Percentiles rank a stretch among this genome's conserved stretches.
These are phyloP conservation scores for Cavia porcellus DNA, from an alignment of 2,113 vertebrate species.

Conservation along the genomic window DNA sequence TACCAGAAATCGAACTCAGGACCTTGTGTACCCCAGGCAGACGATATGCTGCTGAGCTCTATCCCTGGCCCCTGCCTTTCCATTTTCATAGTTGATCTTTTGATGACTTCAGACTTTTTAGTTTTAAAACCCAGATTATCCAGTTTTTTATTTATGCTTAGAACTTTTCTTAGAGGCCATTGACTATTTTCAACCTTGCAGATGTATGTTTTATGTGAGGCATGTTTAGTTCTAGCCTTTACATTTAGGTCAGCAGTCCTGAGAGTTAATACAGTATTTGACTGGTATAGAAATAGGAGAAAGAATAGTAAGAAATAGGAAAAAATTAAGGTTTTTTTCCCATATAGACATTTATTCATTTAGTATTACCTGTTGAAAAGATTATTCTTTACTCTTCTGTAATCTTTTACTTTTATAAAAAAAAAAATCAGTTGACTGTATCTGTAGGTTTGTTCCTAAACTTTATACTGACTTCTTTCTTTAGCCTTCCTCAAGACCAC, in stretches of 20 bases:
- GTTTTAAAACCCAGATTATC: neutral
- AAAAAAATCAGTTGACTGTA: neutral
- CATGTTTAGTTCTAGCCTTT: neutral
- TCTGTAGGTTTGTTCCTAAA: neutral
- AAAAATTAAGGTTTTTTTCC: neutral
- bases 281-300: no score
- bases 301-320: no score
- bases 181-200: neutral
- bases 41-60: no score
- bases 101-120: neutral
- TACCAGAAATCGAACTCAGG: no score
- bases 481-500: neutral
- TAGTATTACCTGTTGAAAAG: neutral
- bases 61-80: no score
- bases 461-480: neutral
- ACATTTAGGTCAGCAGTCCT: neutral
- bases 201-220: neutral
- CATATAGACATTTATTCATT: neutral
- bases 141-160: neutral
- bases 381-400: neutral
- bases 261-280: neutral
- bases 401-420: neutral
- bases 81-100: neutral
- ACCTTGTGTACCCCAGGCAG: no score
- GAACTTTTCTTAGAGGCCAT: conserved; percentile 1